Conservation (phyloP, 1,140 invertebrate genomes). For the Hirudo medicinalis region DNA sequence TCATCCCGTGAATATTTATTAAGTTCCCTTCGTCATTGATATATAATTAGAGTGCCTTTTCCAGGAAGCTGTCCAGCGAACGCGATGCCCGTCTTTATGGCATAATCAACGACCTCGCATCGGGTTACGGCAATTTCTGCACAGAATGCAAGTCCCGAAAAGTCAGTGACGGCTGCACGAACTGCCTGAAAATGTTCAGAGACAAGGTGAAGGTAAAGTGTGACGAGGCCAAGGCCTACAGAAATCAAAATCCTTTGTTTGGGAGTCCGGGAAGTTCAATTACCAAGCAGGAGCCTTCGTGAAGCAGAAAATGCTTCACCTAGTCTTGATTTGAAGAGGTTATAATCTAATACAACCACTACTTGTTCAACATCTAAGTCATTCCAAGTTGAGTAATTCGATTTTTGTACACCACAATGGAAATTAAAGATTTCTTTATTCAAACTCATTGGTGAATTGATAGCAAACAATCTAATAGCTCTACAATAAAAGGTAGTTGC, state of each 20-base stretch:
- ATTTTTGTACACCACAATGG: no score
- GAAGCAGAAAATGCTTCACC: no score
- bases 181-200: constrained; percentile 23
- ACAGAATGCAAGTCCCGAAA: constrained; percentile 21
- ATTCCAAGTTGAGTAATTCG: no score
- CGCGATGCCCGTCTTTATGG: constrained; percentile 22
- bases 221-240: constrained; percentile 20
- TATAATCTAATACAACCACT: no score
- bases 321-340: no score
- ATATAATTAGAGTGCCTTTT: no score
- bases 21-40: no score
- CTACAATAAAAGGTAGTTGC: no score
- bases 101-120: constrained; percentile 21
- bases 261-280: not conserved
- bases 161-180: constrained; percentile 21
- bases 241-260: constrained; percentile 14
- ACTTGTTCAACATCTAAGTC: no score
- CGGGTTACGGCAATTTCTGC: constrained; percentile 23
- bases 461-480: no score
- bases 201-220: constrained; percentile 24
- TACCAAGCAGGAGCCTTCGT: not conserved
- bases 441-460: no score
- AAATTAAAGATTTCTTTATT: no score
- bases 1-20: not conserved
- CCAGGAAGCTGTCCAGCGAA: constrained; percentile 14